These are phyloP conservation scores for Oenanthe melanoleuca DNA, from an alignment of 2,113 vertebrate genomes.

Conservation along the genomic window DNA sequence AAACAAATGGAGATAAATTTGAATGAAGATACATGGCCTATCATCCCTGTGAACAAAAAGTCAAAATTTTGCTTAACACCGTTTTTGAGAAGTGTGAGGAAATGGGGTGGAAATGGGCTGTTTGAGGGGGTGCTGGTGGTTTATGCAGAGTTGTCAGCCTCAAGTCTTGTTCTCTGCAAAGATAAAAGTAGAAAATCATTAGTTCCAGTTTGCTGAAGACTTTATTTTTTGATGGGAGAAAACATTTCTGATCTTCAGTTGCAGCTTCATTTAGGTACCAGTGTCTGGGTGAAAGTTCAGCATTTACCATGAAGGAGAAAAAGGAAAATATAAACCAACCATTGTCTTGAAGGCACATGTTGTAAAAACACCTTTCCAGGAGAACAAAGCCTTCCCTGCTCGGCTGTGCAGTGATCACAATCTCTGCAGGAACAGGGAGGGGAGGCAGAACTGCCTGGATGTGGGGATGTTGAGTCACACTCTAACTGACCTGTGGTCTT, in stretches of 20 bases:
- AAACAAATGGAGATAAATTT: not conserved
- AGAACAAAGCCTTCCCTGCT: not conserved
- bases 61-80: not conserved
- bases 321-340: not conserved
- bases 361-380: not conserved
- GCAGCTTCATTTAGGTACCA: not conserved
- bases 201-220: not conserved
- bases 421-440: not conserved
- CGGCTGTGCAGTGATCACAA: not conserved
- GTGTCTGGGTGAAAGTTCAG: not conserved
- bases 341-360: fast-evolving
- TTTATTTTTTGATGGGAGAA: not conserved
- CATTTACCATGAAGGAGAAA: not conserved
- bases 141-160: not conserved
- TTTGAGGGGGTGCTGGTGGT: not conserved
- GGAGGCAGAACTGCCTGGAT: not conserved
- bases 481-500: not conserved
- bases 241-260: not conserved
- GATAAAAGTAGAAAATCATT: not conserved
- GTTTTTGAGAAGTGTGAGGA: not conserved
- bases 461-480: not conserved
- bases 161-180: not conserved
- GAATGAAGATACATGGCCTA: not conserved
- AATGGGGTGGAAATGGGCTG: not conserved
- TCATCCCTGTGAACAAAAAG: not conserved